Conservation (phyloP, 2,113 vertebrate species). For the Chelonoidis abingdonii region DNA sequence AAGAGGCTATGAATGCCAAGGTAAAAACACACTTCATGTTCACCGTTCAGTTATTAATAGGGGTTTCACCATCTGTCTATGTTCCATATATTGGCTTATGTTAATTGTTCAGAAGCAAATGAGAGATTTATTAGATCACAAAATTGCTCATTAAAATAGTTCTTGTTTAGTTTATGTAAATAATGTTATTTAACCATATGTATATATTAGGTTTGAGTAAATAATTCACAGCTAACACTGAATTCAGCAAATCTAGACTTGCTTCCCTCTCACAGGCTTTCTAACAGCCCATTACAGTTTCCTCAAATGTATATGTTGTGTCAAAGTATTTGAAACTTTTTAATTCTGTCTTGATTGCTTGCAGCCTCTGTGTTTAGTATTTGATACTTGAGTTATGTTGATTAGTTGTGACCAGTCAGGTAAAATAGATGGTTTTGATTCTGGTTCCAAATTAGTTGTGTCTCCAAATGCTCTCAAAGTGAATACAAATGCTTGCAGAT, state of each 20-base stretch:
- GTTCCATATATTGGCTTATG: neutral
- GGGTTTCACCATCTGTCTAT: neutral
- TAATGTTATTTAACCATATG: neutral
- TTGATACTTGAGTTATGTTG: neutral
- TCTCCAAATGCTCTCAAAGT: neutral
- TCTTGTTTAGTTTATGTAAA: neutral
- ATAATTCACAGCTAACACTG: rapidly evolving
- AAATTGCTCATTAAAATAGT: neutral
- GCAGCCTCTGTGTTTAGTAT: neutral
- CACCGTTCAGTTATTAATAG: neutral
- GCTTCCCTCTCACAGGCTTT: neutral
- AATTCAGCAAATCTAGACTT: neutral
- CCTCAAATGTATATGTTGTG: neutral
- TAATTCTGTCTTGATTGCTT: rapidly evolving
- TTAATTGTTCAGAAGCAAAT: neutral
- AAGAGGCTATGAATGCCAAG: slow-evolving; percentile 92
- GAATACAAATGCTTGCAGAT: neutral
- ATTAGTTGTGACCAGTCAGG: neutral
- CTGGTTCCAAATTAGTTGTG: neutral
- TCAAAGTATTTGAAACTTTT: neutral
- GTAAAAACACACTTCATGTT: slow-evolving; percentile 77
- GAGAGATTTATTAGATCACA: neutral
- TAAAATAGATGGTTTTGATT: neutral
- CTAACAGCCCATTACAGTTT: neutral
- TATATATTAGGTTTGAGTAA: neutral